Conservation (phyloP, 2,888 invertebrate species). For the Cataglyphis cursor region DNA sequence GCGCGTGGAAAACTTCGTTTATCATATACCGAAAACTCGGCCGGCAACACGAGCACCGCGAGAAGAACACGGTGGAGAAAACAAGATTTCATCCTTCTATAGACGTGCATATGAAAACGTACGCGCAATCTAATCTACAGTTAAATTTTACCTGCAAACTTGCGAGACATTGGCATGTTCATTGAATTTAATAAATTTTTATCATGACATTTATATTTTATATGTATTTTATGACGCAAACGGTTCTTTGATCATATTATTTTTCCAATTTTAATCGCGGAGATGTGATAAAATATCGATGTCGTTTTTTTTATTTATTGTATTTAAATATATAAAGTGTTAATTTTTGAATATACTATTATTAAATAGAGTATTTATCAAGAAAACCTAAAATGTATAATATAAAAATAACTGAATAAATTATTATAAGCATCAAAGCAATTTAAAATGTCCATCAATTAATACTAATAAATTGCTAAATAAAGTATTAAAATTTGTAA, state of each 20-base stretch:
- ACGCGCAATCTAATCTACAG: constrained; percentile 1
- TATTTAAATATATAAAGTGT: not conserved
- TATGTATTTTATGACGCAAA: not conserved
- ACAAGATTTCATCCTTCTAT: constrained; percentile 27
- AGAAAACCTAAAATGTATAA: not conserved
- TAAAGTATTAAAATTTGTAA: not conserved
- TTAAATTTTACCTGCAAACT: not conserved
- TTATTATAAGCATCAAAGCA: not conserved
- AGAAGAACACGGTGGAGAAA: constrained; percentile 18
- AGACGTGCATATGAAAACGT: constrained; percentile 22
- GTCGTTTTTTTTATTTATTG: not conserved
- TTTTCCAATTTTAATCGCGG: not conserved
- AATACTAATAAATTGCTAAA: not conserved
- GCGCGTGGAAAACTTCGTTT: constrained; percentile 26
- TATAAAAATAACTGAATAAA: not conserved
- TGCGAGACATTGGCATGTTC: not conserved
- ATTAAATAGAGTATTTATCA: not conserved
- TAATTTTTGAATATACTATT: not conserved
- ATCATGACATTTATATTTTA: not conserved
- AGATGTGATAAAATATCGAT: not conserved
- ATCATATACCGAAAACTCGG: constrained; percentile 34
- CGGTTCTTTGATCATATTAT: not conserved
- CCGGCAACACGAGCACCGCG: not conserved
- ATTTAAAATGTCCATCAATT: not conserved
- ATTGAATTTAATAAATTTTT: constrained; percentile 3